These are phyloP conservation scores for Drosophila tripunctata DNA, from an alignment of 2,888 invertebrate genomes.

Conservation along the genomic window DNA sequence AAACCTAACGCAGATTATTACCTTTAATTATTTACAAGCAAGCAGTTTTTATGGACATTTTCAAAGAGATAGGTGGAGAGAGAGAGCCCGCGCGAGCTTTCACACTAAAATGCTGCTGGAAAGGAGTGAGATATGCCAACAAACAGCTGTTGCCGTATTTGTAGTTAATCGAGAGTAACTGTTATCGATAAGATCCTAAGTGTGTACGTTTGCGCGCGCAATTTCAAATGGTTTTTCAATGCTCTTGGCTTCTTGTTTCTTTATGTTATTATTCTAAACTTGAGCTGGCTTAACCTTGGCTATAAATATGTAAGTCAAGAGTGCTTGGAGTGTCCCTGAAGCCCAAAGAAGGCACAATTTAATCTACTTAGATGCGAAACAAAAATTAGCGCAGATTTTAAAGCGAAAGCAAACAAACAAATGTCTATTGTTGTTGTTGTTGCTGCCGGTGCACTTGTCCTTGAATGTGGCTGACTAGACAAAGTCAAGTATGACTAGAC, in stretches of 20 bases:
- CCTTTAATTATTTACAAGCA: too few relatives aligned
- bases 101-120: too few relatives aligned
- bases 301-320: constrained; percentile 29
- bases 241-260: neutral
- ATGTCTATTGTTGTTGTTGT: neutral
- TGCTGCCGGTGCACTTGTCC: constrained; percentile 17
- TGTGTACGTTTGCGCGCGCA: constrained; percentile 10
- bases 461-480: constrained; percentile 40
- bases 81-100: too few relatives aligned
- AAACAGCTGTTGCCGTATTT: neutral
- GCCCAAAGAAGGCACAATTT: constrained; percentile 30
- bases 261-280: constrained; percentile 12
- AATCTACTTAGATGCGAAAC: constrained; percentile 59
- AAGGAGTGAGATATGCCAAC: too few relatives aligned
- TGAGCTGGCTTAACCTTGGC: constrained; percentile 32
- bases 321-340: constrained; percentile 38
- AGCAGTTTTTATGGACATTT: too few relatives aligned
- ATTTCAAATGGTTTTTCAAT: constrained; percentile 1
- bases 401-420: constrained; percentile 27
- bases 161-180: too few relatives aligned
- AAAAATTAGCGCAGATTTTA: constrained; percentile 41
- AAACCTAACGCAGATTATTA: too few relatives aligned
- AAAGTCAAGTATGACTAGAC: constrained; percentile 40
- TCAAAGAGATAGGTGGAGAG: too few relatives aligned
- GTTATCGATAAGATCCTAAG: neutral